Evolutionary conservation across 1,140 invertebrate genomes (phyloP).

Genomic region (Bombus picipes): DNA sequence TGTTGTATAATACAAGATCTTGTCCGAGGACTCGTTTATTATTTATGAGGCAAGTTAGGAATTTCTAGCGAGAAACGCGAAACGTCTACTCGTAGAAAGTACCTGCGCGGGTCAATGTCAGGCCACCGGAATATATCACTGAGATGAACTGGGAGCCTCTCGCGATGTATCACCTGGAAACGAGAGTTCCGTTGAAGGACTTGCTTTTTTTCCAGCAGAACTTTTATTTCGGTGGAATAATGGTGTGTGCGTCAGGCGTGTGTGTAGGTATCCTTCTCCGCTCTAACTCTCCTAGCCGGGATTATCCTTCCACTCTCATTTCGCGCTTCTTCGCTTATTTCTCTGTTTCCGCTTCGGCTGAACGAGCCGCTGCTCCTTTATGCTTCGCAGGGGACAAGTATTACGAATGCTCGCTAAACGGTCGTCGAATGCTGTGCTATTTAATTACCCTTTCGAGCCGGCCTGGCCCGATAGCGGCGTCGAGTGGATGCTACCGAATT

Average conservation of each 20-base stretch:
- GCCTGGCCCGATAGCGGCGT: neutral
- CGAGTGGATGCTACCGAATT: constrained; percentile 34
- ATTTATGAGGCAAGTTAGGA: constrained; percentile 10
- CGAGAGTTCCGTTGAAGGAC: constrained; percentile 11
- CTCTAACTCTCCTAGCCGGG: too few relatives aligned
- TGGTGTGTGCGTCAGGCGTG: too few relatives aligned
- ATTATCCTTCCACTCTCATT: too few relatives aligned
- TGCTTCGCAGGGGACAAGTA: constrained; percentile 11
- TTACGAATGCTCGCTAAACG: constrained; percentile 22
- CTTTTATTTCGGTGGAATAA: constrained; percentile 8
- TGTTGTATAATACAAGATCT: neutral
- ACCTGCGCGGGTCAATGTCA: neutral
- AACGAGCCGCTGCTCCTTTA: constrained; percentile 29
- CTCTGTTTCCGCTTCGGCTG: constrained; percentile 11
- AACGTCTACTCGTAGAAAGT: neutral
- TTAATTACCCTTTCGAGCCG: constrained; percentile 37
- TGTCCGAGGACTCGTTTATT: neutral
- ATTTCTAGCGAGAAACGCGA: neutral
- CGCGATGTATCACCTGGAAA: neutral
- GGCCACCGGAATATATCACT: neutral
- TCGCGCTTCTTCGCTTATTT: neutral
- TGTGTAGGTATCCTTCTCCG: too few relatives aligned
- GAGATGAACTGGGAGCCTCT: too few relatives aligned
- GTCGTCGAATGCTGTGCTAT: constrained; percentile 18
- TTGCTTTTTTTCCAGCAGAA: neutral